Evolutionary conservation across 2,113 vertebrate species (phyloP), one percentile per base, ranked within the genome.

Genomic region (Forbesichthys agassizii): DNA sequence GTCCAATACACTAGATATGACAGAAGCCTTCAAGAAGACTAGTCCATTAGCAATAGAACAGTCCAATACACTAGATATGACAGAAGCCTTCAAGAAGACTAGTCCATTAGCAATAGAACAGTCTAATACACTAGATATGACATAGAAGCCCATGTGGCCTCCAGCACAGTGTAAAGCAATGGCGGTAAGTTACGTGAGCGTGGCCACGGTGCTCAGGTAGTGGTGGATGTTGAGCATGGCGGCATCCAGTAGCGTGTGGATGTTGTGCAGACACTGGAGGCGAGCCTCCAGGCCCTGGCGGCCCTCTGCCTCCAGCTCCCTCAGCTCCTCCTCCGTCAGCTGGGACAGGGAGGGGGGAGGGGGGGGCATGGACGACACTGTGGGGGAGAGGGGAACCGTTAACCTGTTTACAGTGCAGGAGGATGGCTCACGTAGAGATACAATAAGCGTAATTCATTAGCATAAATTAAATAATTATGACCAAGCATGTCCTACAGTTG

Each of bases 151-250:
- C 27, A 27, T 27, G 27, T 27, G 27, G 27, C 27, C 27, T 2
- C 27, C 27, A 27, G 27, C 27, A 27, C 27, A 3, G 27, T 27
- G 27, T 27, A 27, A 27, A 27, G 27, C 27, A 27, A 27, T 27
- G 27, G 27, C 54, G n/a, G 11, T n/a, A 1, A 16, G 9, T 69
- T 81, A 96, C 96, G 91, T 93, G n/a, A 97, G 80, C 0, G 93
- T 93, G 36, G 95, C 93, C 10, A 98, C 90, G 0, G 96, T 96
- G 0, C 92, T 94, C 76, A 98, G 94, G 89, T 98, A 98, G 86
- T 98, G 96, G 91, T 96, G 96, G 88, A 98, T 98, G 88, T 98
- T 97, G 56, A 98, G 90, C 96, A 98, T 97, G 82, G 96, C 96
- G 0, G 96, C 96, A 0, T 98, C 96, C 52, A 98, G 92, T 69